phyloP scores from a whole-genome alignment of 2,888 invertebrate genomes.

The Tenodera sinensis region DNA sequence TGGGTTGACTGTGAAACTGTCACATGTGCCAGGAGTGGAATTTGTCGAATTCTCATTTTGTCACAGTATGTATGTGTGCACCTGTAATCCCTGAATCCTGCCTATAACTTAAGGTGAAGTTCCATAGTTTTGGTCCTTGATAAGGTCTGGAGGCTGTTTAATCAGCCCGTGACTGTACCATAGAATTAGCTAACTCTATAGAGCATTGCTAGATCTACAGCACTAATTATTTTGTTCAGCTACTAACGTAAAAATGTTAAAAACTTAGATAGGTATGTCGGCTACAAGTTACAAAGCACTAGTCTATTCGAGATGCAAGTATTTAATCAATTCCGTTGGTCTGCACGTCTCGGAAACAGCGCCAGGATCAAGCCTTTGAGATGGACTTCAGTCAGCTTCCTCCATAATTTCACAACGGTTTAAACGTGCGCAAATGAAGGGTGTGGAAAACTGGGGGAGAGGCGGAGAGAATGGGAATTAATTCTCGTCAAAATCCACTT shows the following conservation, averaged over 20 bases:
- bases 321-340: background rate
- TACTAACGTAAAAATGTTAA: background rate
- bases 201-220: too few species aligned
- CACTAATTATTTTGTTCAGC: too few species aligned
- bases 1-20: too few species aligned
- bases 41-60: too few species aligned
- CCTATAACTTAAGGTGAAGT: too few species aligned
- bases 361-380: background rate
- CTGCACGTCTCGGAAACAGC: background rate
- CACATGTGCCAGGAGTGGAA: too few species aligned
- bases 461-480: background rate
- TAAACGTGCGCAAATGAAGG: background rate
- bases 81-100: too few species aligned
- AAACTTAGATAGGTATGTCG: background rate
- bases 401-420: background rate
- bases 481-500: constrained; percentile 12
- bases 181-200: too few species aligned
- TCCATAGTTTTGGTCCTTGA: too few species aligned
- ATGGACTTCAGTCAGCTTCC: background rate
- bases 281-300: background rate
- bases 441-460: background rate
- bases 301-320: background rate
- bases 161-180: too few species aligned
- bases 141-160: too few species aligned
- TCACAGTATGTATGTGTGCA: too few species aligned